Evolutionary conservation across 2,113 vertebrate species (phyloP), one percentile per base, ranked within the genome.

Genomic region (Albula glossodonta): DNA sequence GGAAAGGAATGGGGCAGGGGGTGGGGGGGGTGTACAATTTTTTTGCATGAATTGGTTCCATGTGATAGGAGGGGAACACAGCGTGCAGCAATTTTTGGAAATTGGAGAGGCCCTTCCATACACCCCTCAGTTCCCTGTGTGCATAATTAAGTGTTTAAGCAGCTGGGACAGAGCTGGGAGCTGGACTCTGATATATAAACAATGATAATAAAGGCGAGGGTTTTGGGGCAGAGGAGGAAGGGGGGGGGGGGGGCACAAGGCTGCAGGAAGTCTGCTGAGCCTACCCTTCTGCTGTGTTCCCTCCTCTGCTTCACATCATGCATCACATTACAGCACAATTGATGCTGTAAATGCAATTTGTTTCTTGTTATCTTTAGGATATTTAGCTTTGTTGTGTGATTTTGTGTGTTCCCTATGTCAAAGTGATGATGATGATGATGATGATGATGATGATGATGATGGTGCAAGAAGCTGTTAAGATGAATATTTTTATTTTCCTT

Each of bases 61-160:
- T 70, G 63, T 7, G 63, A 70, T 70, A 5, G 17, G 63, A 70
- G 70, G 70, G n/a, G n/a, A 66, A 66, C 60, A 74, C 70, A 31
- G 22, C 19, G 19, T 17, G 22, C 6, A 22, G 63, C 63, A 3
- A 5, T 31, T 70, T 31, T 74, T 31, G n/a, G 70, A 31, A 74
- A 31, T 0, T 3, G 2, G n/a, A 31, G n/a, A 74, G 70, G 70
- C 17, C 8, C 3, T 74, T n/a, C 31, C 9, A n/a, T n/a, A 8
- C 5, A 31, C 22, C 19, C 22, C 50, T 52, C 15, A 53, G 19
- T 53, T 52, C 50, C 51, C 80, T 25, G 10, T 53, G 80, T 81
- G 80, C 80, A 81, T 53, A 53, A 81, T 81, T 81, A 81, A n/a
- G 19, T 4, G 15, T 81, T 53, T 80, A 80, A 81, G 50, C 12